A percentile compares a stretch with the other conserved stretches of the same genome.
Conservation (phyloP, 2,113 vertebrate genomes). For the Hiodon alosoides region DNA sequence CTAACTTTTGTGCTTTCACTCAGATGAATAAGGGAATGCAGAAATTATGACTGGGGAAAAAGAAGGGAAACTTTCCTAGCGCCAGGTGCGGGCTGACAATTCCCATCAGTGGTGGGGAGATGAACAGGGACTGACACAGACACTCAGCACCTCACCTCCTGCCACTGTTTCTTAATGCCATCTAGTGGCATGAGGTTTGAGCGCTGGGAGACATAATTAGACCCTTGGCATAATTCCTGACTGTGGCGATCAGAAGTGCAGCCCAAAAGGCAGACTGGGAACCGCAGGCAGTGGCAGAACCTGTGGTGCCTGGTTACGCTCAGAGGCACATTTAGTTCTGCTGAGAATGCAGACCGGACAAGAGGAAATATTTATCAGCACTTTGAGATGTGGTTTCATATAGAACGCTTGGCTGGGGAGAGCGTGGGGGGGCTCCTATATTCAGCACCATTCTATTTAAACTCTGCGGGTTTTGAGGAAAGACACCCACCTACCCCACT, state of each 20-base stretch:
- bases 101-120: not conserved
- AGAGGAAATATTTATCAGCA: conserved; percentile 19
- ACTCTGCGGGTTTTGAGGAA: not conserved
- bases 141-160: not conserved
- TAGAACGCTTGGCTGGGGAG: not conserved
- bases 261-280: conserved; percentile 15
- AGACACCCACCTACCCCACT: conserved; percentile 6
- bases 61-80: not conserved
- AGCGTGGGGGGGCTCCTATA: not conserved
- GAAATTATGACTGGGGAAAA: not conserved
- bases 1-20: not conserved
- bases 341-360: conserved; percentile 20
- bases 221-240: conserved; percentile 12
- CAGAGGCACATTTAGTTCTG: conserved; percentile 22
- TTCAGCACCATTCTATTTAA: not conserved
- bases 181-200: conserved; percentile 25
- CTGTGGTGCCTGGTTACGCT: conserved; percentile 5
- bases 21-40: not conserved
- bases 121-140: not conserved
- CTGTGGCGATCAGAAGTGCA: not conserved
- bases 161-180: conserved; percentile 18
- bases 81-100: not conserved
- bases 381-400: conserved; percentile 11
- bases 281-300: conserved; percentile 18
- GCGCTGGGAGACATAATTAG: conserved; percentile 15